A percentile compares a stretch with the other conserved stretches of the same genome.
Conservation (phyloP, 2,113 vertebrate genomes). For the Sorex fumeus region DNA sequence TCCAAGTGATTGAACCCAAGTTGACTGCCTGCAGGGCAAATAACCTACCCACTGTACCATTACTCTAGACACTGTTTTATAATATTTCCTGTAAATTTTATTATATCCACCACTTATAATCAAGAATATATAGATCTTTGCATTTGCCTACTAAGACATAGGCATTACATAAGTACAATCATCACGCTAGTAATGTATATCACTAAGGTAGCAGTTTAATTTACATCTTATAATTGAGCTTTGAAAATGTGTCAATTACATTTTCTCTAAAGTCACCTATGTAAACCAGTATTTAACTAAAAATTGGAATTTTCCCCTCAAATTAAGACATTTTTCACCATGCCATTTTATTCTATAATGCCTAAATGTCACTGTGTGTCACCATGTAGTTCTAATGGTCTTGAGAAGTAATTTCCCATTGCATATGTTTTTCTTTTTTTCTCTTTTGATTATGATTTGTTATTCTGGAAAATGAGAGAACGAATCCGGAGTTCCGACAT, state of each 20-base stretch:
- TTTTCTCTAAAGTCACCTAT: background rate
- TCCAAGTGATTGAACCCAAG: no score
- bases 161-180: no score
- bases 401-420: background rate
- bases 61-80: background rate
- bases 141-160: background rate
- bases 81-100: background rate
- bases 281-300: background rate
- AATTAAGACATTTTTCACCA: background rate
- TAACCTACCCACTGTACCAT: no score
- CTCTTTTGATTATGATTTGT: background rate
- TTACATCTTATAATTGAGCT: background rate
- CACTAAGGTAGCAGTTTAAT: background rate
- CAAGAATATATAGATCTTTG: background rate
- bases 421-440: background rate
- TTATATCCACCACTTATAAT: background rate
- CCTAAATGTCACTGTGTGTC: background rate
- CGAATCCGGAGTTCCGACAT: no score
- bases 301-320: rapidly evolving
- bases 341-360: background rate
- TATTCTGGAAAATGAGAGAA: no score
- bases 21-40: no score
- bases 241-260: background rate
- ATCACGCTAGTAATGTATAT: background rate
- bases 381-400: background rate